phyloP scores from a whole-genome alignment of 2,113 vertebrate genomes.

The Tachysurus vachellii region DNA sequence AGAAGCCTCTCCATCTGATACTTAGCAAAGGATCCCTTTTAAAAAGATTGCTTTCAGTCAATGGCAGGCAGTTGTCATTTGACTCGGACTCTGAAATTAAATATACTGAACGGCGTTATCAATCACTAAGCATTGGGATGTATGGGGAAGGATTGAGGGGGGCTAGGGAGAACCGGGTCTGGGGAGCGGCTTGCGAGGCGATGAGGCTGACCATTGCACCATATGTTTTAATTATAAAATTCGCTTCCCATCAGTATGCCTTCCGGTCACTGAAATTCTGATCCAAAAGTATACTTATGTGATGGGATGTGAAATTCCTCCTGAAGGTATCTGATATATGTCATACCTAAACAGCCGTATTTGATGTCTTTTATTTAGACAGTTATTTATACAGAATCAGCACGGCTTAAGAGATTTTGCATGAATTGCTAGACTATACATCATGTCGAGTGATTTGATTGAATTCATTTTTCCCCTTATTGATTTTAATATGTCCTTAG shows the following conservation, averaged over 20 bases:
- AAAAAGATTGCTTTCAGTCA: slow-evolving; percentile 94
- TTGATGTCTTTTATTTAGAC: slow-evolving; percentile 50
- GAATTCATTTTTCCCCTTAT: background rate
- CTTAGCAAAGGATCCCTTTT: slow-evolving; percentile 88
- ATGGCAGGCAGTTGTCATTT: slow-evolving; percentile 86
- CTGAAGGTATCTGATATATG: slow-evolving; percentile 54
- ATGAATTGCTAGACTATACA: background rate
- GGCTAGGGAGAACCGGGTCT: too few relatives aligned
- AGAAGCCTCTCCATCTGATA: slow-evolving; percentile 90
- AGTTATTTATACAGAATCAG: background rate
- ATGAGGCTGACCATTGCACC: slow-evolving; percentile 67
- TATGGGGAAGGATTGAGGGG: slow-evolving; percentile 29
- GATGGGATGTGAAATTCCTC: slow-evolving; percentile 24
- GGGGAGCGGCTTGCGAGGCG: slow-evolving; percentile 57
- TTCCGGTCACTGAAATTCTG: slow-evolving; percentile 49
- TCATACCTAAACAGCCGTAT: slow-evolving; percentile 43
- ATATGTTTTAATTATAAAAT: slow-evolving; percentile 75
- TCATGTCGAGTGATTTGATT: background rate
- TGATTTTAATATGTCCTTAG: slow-evolving; percentile 12
- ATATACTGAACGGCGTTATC: slow-evolving; percentile 80
- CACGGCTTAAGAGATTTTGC: background rate
- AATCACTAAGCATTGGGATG: slow-evolving; percentile 70
- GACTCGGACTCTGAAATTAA: slow-evolving; percentile 80
- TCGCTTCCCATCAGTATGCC: slow-evolving; percentile 63
- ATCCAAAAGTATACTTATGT: background rate